Conservation (phyloP, 2,113 vertebrate genomes). For the Malurus alboscapulatus region DNA sequence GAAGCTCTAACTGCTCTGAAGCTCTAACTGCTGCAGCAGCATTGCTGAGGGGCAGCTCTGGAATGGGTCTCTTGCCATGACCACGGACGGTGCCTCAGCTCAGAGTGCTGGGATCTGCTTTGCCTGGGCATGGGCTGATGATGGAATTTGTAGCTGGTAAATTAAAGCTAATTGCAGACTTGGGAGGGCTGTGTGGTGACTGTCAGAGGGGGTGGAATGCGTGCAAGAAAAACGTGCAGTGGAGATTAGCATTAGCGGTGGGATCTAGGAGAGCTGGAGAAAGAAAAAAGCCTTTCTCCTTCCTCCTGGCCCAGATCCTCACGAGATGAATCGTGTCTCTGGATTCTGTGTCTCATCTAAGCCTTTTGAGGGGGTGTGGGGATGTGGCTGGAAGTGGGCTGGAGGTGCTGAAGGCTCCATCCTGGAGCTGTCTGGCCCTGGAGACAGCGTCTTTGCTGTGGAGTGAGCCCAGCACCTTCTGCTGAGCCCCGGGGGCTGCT, state of each 20-base stretch:
- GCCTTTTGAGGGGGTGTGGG: accelerated
- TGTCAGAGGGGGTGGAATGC: not conserved
- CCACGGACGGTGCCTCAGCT: accelerated
- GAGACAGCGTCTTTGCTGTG: not conserved
- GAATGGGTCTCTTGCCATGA: not conserved
- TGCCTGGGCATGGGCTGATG: not conserved
- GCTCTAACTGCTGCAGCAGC: not conserved
- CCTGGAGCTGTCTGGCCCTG: not conserved
- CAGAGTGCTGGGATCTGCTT: not conserved
- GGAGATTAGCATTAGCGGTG: not conserved
- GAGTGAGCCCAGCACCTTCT: not conserved
- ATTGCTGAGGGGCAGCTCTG: not conserved
- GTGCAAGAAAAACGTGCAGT: not conserved
- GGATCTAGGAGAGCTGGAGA: not conserved
- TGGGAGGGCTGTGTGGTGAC: constrained; percentile 27
- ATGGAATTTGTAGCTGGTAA: constrained; percentile 10
- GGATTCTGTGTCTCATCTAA: not conserved
- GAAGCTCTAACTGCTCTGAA: not conserved
- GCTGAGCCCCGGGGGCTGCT: not conserved
- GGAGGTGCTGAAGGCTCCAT: not conserved
- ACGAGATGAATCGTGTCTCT: not conserved
- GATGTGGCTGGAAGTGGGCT: not conserved
- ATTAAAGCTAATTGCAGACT: constrained; percentile 38
- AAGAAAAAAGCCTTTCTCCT: not conserved
- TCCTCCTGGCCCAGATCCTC: not conserved